These are phyloP conservation scores for Pygmarrhopalites habei DNA, from an alignment of 1,140 invertebrate genomes.

Conservation along the genomic window DNA sequence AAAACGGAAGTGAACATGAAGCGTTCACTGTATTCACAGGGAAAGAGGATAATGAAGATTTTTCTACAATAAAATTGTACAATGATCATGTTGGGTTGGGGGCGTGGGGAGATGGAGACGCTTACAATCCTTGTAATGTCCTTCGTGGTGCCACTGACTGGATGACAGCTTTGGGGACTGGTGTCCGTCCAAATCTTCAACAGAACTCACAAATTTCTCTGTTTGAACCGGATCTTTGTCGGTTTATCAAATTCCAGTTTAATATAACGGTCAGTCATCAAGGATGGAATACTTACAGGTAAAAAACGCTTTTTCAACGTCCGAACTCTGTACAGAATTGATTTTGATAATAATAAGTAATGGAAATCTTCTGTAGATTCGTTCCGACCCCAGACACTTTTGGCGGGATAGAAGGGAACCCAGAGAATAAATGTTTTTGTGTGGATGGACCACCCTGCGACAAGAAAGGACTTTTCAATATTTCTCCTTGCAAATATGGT, in stretches of 20 bases:
- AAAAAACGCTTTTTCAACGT: too few relatives aligned
- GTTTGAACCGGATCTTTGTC: conserved; percentile 77
- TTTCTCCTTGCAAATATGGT: conserved; percentile 77
- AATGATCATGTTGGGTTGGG: conserved; percentile 62
- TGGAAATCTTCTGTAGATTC: conserved; percentile 71
- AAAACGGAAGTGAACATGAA: conserved; percentile 68
- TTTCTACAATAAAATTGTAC: conserved; percentile 68
- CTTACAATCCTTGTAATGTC: conserved; percentile 60
- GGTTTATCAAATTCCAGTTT: conserved; percentile 63
- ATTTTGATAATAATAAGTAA: too few relatives aligned
- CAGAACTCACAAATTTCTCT: conserved; percentile 64
- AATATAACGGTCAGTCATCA: conserved; percentile 60
- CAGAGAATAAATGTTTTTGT: conserved; percentile 73
- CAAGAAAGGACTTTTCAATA: conserved; percentile 75
- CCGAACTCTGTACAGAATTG: too few relatives aligned
- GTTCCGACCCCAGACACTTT: conserved; percentile 68
- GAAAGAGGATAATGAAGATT: conserved; percentile 60
- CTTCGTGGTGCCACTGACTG: conserved; percentile 73
- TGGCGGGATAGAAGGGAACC: conserved; percentile 59
- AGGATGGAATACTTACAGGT: conserved; percentile 68
- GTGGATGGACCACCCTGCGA: conserved; percentile 75
- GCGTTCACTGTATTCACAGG: conserved; percentile 72
- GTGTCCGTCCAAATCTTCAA: conserved; percentile 75
- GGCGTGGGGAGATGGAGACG: conserved; percentile 59
- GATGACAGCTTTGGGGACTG: too few relatives aligned